These are phyloP conservation scores for Nothocercus nigrocapillus DNA, from an alignment of 2,113 vertebrate genomes.

Conservation along the genomic window DNA sequence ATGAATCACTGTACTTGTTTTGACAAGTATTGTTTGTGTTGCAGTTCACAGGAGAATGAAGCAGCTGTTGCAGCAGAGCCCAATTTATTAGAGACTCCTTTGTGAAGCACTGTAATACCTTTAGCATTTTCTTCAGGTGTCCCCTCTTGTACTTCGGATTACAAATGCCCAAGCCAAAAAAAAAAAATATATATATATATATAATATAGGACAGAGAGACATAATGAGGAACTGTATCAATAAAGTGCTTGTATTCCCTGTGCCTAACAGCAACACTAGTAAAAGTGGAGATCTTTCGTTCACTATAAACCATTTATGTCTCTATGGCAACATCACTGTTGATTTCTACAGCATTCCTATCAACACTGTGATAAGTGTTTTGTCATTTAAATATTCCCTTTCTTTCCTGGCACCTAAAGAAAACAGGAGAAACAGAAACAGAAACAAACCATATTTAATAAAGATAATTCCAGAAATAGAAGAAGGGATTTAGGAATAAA, in stretches of 20 bases:
- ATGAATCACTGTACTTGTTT: slow-evolving; percentile 1
- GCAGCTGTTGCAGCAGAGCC: neutral
- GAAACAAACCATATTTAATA: neutral
- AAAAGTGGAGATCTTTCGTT: neutral
- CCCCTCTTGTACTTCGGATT: neutral
- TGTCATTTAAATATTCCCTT: neutral
- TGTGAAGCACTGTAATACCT: neutral
- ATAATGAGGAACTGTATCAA: neutral
- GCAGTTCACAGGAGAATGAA: neutral
- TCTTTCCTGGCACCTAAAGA: neutral
- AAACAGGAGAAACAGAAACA: neutral
- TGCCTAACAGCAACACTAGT: neutral
- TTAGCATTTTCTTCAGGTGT: neutral
- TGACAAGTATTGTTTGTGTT: neutral
- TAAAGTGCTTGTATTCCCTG: neutral
- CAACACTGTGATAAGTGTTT: neutral
- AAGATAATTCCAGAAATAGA: slow-evolving; percentile 17
- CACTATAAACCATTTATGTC: slow-evolving; percentile 16
- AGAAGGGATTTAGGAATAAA: slow-evolving; percentile 44
- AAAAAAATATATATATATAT: too few relatives aligned
- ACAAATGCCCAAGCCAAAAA: neutral
- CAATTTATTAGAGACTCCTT: neutral
- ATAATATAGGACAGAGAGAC: neutral
- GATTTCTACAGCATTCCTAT: neutral
- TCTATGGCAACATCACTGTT: slow-evolving; percentile 40